Evolutionary conservation across 2,113 vertebrate genomes (phyloP), one percentile per base, ranked within the genome.

Genomic region (Taxidea taxus): DNA sequence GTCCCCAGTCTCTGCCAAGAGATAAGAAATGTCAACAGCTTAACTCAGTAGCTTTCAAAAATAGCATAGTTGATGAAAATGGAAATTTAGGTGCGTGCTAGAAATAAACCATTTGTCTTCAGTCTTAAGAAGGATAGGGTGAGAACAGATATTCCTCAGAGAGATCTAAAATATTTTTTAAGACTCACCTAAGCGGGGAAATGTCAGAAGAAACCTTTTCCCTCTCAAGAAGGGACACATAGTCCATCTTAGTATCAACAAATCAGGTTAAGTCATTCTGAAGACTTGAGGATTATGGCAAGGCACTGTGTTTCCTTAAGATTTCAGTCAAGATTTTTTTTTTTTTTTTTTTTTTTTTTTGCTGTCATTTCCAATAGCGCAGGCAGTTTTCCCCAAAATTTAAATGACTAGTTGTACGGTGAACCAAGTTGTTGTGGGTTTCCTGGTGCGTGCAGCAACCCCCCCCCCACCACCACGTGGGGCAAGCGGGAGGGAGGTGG

Each of bases 391-490:
- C 95, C 98, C 97, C 97, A 95, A 97, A 97, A 97, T 98, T 97
- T 98, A 97, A 98, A 97, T 98, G 97, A 98, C 97, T 98, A 95
- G 97, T 97, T 98, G 97, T 96, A 98, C 95, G 97, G 97, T 49
- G 88, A 97, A 96, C 84, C 84, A 75, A 97, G 97, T 94, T 97
- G 95, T 94, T 87, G 93, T 98, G 98, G 95, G 95, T 98, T 99
- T 99, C 98, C 98, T 98, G 95, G 90, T 96, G 77, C 44, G 49
- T 44, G 96, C 9, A 12, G 7, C 37, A n/a, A n/a, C 89, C 34
- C 47, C 75, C 56, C 4, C 87, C 6, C 87, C 12, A 12, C 4
- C 51, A 64, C 18, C 83, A 44, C 1, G 21, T 8, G 66, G 42
- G 18, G 7, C n/a, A n/a, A 14, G 56, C 92, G 81, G 70, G 87